Percentiles rank a stretch among this genome's conserved stretches.
phyloP scores from a whole-genome alignment of 2,797 vertebrate species.

The Tinamus major region DNA sequence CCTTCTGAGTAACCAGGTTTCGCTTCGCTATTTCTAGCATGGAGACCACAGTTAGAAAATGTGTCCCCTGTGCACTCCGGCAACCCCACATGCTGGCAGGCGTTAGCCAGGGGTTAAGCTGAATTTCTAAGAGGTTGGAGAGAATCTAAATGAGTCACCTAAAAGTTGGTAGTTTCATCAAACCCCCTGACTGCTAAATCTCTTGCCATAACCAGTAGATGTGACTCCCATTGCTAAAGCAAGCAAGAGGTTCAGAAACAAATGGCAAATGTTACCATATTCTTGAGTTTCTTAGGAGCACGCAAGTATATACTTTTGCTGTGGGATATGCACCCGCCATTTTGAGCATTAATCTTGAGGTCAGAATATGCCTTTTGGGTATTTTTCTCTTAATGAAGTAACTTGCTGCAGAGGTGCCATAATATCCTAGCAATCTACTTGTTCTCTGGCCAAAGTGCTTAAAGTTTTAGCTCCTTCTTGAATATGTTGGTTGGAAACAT shows the following conservation, averaged over 20 bases:
- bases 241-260: neutral
- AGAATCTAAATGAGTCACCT: neutral
- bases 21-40: conserved; percentile 26
- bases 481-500: conserved; percentile 50
- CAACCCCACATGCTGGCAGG: neutral
- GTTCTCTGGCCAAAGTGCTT: conserved; percentile 40
- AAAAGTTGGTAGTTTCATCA: neutral
- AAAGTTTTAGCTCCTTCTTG: conserved; percentile 60
- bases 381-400: conserved; percentile 70
- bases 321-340: neutral
- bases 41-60: conserved; percentile 16
- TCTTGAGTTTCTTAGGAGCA: conserved; percentile 28
- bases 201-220: neutral
- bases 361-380: conserved; percentile 64
- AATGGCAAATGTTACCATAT: neutral
- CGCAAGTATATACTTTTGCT: neutral
- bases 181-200: neutral
- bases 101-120: neutral
- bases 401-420: conserved; percentile 50
- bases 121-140: conserved; percentile 51
- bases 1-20: conserved; percentile 22
- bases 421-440: conserved; percentile 25
- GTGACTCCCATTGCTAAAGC: neutral
- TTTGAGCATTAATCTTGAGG: conserved; percentile 33
- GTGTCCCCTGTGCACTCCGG: conserved; percentile 47